phyloP scores from a whole-genome alignment of 92 coral and sea anemone species.

The Paramuricea clavata region DNA sequence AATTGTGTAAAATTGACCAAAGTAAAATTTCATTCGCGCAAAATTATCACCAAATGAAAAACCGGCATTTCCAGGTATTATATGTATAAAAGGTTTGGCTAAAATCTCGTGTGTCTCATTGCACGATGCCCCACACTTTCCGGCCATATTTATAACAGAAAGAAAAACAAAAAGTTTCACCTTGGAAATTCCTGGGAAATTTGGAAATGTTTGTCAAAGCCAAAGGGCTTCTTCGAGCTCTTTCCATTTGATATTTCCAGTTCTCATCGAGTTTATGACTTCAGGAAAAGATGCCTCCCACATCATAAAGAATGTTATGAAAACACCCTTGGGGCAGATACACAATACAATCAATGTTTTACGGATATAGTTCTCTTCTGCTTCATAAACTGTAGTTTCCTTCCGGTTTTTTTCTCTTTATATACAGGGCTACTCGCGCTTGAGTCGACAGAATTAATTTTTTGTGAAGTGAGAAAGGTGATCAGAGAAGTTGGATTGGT shows the following conservation, averaged over 20 bases:
- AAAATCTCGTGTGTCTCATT: neutral
- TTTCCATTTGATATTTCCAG: neutral
- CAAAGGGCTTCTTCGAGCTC: neutral
- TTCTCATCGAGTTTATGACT: neutral
- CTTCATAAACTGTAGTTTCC: slow-evolving; percentile 2
- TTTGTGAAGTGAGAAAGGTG: neutral
- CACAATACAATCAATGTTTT: slow-evolving; percentile 5
- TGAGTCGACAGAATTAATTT: neutral
- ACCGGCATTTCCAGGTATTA: too few species aligned
- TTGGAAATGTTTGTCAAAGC: neutral
- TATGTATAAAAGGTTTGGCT: too few species aligned
- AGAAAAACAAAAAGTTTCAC: neutral
- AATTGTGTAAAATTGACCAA: too few species aligned
- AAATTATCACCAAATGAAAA: too few species aligned
- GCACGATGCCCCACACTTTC: neutral
- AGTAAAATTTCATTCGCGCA: too few species aligned
- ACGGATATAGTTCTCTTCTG: neutral
- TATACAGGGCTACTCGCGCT: neutral
- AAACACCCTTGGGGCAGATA: neutral
- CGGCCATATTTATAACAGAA: neutral
- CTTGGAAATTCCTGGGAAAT: slow-evolving; percentile 15
- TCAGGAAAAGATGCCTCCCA: slow-evolving; percentile 5
- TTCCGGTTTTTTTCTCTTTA: neutral
- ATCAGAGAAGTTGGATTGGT: neutral
- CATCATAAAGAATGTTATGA: neutral